Evolutionary conservation across 1,140 invertebrate species (phyloP).

Genomic region (Drosophila busckii): DNA sequence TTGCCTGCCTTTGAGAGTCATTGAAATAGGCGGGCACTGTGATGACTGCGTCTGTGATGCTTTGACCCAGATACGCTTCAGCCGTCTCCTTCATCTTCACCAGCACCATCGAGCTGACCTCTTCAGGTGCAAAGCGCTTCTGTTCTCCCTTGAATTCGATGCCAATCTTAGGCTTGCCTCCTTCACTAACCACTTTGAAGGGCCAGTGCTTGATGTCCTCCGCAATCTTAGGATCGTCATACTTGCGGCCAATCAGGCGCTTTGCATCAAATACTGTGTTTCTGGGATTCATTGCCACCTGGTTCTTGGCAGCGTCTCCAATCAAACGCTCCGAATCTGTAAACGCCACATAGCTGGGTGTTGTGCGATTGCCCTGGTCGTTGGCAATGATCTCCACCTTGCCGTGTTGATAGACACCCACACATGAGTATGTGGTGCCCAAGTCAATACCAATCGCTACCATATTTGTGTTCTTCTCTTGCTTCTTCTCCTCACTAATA

Average conservation of each 20-base stretch:
- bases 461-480: slow-evolving; percentile 41
- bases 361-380: slow-evolving; percentile 97
- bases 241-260: slow-evolving; percentile 84
- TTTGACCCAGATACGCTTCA: slow-evolving; percentile 87
- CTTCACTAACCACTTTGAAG: slow-evolving; percentile 84
- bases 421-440: slow-evolving; percentile 89
- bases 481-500: background rate
- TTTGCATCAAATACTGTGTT: slow-evolving; percentile 80
- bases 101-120: slow-evolving; percentile 88
- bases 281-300: slow-evolving; percentile 73
- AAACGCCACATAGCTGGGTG: slow-evolving; percentile 97
- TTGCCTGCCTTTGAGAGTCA: slow-evolving; percentile 84
- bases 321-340: slow-evolving; percentile 97
- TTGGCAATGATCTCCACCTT: slow-evolving; percentile 96
- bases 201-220: slow-evolving; percentile 88
- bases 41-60: slow-evolving; percentile 83
- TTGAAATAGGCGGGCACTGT: slow-evolving; percentile 84
- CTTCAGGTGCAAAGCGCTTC: slow-evolving; percentile 87
- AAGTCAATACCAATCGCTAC: slow-evolving; percentile 88
- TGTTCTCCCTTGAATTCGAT: slow-evolving; percentile 86
- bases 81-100: slow-evolving; percentile 91
- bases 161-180: slow-evolving; percentile 85
- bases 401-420: slow-evolving; percentile 89
- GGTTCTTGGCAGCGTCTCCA: slow-evolving; percentile 93
- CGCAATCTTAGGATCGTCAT: slow-evolving; percentile 86